Conservation (phyloP, 2,113 vertebrate species). For the Nerophis ophidion region DNA sequence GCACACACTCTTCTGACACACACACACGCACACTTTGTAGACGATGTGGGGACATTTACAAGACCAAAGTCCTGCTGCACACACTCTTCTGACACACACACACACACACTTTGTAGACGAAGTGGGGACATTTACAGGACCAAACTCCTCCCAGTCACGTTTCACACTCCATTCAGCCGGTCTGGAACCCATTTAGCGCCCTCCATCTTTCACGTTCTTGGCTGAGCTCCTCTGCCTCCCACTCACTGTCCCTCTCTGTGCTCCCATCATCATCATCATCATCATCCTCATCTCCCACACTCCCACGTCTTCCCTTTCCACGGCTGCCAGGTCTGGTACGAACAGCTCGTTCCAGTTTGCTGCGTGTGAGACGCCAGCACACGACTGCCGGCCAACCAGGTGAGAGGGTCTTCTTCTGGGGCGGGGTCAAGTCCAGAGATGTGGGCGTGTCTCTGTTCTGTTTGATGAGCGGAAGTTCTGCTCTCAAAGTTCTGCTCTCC, state of each 20-base stretch:
- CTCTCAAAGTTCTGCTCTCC: too few relatives aligned
- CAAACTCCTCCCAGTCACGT: slow-evolving; percentile 36
- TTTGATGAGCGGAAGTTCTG: background rate
- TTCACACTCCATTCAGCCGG: slow-evolving; percentile 36
- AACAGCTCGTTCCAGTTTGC: slow-evolving; percentile 42
- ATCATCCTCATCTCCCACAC: slow-evolving; percentile 16
- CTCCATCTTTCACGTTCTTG: slow-evolving; percentile 24
- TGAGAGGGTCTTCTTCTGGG: slow-evolving; percentile 36
- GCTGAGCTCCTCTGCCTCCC: slow-evolving; percentile 14
- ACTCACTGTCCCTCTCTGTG: slow-evolving; percentile 4
- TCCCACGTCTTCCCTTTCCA: slow-evolving; percentile 40
- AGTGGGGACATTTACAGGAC: background rate
- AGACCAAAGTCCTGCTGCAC: too few relatives aligned
- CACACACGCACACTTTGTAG: too few relatives aligned
- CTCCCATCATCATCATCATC: slow-evolving; percentile 19
- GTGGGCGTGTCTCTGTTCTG: background rate
- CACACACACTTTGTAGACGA: slow-evolving; percentile 10
- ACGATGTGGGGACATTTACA: too few relatives aligned
- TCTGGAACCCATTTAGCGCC: slow-evolving; percentile 49
- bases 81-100: slow-evolving; percentile 40
- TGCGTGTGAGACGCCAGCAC: slow-evolving; percentile 42
- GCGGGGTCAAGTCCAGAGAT: slow-evolving; percentile 6
- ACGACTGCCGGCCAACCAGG: slow-evolving; percentile 35
- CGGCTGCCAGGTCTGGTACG: slow-evolving; percentile 24
- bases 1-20: too few relatives aligned